Percentiles rank a stretch among this genome's conserved stretches.
These are phyloP conservation scores for Lasiurus cinereus DNA, from an alignment of 2,113 vertebrate genomes.

Conservation along the genomic window DNA sequence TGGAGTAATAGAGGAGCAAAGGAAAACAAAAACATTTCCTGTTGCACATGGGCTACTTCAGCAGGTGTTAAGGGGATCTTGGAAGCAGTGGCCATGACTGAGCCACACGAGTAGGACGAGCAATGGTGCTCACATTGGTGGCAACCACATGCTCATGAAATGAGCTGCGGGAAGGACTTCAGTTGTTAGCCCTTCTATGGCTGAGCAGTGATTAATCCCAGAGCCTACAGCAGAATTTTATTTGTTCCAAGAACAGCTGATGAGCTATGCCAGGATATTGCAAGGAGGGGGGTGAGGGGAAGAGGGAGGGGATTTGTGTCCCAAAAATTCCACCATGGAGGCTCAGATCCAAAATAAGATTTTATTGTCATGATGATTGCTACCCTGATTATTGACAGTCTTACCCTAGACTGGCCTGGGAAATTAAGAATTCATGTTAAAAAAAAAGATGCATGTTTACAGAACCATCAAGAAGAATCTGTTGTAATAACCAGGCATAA, in stretches of 20 bases:
- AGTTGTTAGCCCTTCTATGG: neutral
- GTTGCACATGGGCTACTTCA: neutral
- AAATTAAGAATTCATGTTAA: neutral
- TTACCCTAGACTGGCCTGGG: neutral
- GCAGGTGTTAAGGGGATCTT: neutral
- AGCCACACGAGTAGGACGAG: neutral
- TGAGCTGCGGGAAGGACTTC: neutral
- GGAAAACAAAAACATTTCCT: neutral
- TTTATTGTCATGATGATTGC: neutral
- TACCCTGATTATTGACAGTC: slow-evolving; percentile 26
- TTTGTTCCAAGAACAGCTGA: neutral
- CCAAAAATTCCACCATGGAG: neutral
- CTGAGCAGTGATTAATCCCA: neutral
- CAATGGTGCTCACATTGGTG: rapidly evolving
- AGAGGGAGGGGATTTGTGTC: rapidly evolving
- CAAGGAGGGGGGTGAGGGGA: too few relatives aligned
- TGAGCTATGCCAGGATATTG: neutral
- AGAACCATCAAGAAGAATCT: neutral
- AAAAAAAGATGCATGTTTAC: neutral
- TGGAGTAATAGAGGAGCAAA: neutral
- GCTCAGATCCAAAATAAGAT: neutral
- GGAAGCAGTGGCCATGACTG: neutral
- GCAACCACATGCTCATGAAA: neutral
- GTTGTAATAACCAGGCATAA: neutral
- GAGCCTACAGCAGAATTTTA: neutral